These are phyloP conservation scores for Neofelis nebulosa DNA, from an alignment of 2,113 vertebrate species.

Conservation along the genomic window DNA sequence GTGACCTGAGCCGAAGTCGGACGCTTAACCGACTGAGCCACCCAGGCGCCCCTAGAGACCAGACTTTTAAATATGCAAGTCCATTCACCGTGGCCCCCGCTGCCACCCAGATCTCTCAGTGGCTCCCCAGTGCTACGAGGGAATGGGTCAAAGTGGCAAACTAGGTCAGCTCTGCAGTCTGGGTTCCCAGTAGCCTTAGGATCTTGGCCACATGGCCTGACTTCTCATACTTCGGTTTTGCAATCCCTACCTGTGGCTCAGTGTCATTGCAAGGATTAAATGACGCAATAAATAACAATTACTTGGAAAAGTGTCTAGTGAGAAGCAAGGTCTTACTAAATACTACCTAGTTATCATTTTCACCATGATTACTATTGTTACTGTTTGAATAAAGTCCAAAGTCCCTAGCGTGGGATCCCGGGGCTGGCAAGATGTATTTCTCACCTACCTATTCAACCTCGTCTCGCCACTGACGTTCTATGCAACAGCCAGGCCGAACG, in stretches of 20 bases:
- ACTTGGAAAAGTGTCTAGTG: background rate
- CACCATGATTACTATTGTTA: background rate
- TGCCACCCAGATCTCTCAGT: background rate
- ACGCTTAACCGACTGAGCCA: too few relatives aligned
- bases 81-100: too few relatives aligned
- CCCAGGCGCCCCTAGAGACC: too few relatives aligned
- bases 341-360: background rate
- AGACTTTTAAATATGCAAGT: background rate
- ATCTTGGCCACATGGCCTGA: background rate
- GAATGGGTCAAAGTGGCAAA: background rate
- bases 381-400: background rate
- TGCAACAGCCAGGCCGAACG: background rate
- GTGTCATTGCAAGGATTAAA: background rate
- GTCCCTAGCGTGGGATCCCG: too few relatives aligned
- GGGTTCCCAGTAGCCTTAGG: background rate
- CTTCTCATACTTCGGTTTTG: background rate
- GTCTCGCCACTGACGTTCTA: background rate
- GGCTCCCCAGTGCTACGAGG: background rate
- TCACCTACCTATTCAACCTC: background rate
- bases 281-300: background rate
- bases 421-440: background rate
- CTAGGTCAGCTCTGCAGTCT: too few relatives aligned
- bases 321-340: background rate
- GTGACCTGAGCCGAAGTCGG: too few relatives aligned
- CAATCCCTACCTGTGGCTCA: background rate